phyloP scores from a whole-genome alignment of 2,113 vertebrate genomes.

The Marmota monax region DNA sequence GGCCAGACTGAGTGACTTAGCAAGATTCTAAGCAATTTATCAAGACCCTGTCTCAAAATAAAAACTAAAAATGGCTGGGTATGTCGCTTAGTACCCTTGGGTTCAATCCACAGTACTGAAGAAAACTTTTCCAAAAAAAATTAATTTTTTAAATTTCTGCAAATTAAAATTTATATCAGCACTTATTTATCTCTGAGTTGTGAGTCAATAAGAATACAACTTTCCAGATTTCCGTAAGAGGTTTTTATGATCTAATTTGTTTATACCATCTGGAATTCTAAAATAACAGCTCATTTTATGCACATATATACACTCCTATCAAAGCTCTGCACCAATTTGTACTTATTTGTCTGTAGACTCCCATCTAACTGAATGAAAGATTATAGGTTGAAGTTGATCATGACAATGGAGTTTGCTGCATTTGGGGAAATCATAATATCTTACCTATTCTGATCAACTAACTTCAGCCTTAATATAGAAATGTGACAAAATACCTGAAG shows the following conservation, averaged over 20 bases:
- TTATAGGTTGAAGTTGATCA: neutral
- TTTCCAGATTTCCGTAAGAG: neutral
- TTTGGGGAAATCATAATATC: neutral
- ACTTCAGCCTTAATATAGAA: neutral
- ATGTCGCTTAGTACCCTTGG: too few relatives aligned
- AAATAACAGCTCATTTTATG: neutral
- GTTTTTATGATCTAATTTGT: neutral
- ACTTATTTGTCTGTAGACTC: neutral
- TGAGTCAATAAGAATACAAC: neutral
- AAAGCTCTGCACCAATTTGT: neutral
- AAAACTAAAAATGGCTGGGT: too few relatives aligned
- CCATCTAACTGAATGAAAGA: neutral
- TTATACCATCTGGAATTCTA: neutral
- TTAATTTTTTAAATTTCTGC: neutral
- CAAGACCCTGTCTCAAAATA: too few relatives aligned
- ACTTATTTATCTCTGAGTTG: neutral
- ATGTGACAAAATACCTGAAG: neutral
- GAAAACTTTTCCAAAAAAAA: neutral
- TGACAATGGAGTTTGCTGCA: neutral
- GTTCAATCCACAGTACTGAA: too few relatives aligned
- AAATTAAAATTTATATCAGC: neutral
- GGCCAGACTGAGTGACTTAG: too few relatives aligned
- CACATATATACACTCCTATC: neutral
- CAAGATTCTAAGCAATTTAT: too few relatives aligned
- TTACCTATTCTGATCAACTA: neutral